These are phyloP conservation scores for Ahaetulla prasina DNA, from an alignment of 2,113 vertebrate genomes.

Conservation along the genomic window DNA sequence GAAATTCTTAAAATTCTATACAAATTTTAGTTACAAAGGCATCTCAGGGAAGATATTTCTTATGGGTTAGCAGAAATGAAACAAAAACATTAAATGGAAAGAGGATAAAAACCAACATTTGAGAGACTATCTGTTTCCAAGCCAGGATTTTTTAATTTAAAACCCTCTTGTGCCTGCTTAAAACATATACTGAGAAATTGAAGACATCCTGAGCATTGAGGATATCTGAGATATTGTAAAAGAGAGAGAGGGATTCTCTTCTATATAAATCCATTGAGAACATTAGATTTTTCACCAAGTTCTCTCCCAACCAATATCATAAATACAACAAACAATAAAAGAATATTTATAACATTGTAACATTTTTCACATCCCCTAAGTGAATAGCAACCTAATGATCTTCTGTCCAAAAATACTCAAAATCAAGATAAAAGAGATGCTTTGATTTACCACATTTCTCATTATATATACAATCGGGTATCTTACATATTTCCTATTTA, in stretches of 20 bases:
- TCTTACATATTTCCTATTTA: not conserved
- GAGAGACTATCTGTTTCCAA: not conserved
- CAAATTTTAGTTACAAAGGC: not conserved
- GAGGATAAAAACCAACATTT: not conserved
- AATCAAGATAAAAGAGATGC: not conserved
- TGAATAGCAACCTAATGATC: not conserved
- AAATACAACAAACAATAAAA: not conserved
- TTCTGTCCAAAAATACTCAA: not conserved
- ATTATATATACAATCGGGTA: not conserved
- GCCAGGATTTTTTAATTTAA: not conserved
- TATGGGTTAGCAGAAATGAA: not conserved
- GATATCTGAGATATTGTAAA: not conserved
- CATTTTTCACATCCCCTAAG: not conserved
- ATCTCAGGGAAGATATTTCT: not conserved
- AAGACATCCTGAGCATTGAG: not conserved
- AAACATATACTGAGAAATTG: not conserved
- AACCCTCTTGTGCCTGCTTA: not conserved
- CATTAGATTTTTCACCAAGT: not conserved
- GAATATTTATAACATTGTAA: not conserved
- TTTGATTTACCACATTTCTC: not conserved
- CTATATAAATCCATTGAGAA: not conserved
- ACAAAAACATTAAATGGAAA: not conserved
- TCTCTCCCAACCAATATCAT: not conserved
- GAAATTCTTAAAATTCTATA: not conserved
- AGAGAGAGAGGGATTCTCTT: not conserved